Base-by-base conservation (phyloP, 2,797 vertebrate genomes). In the Aldrovandia affinis region DNA sequence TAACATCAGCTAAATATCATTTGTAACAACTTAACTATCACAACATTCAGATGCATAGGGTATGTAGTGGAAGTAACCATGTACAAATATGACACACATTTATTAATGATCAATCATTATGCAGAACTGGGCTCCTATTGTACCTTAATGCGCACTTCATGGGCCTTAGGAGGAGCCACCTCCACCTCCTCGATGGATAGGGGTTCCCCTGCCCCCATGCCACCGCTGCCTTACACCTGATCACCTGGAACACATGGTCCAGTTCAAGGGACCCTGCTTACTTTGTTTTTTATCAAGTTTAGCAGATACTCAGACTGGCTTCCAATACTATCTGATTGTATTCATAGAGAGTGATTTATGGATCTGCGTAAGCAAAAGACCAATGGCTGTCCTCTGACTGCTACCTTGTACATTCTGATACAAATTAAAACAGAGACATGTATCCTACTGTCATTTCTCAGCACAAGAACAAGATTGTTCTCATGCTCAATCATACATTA, bases 91-190 rank as follows among this genome's bases (percentile, higher is more conserved):
- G n/a, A n/a, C n/a, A 50, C 47, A 50, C 12, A 0, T 50, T 50
- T 50, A 50, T 12, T 12, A 50, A 50, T 50, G 47, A 12, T 50
- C 47, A 68, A 68, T 8, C 8, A 14, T 52, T 44, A 28, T 7
- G 9, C 30, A 9, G 61, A 39, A 52, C 50, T 12, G 78, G 28
- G 70, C 6, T 6, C 10, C 39, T 10, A n/a, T 20, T 30, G 89
- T 95, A 99, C 98, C 98, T 99, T 99, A 81, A 99, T 96, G 87
- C 98, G 96, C 83, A 99, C 97, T 97, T 99, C 98, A 89, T 97
- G 94, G 84, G 96, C 96, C 88, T 96, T 96, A 5, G 98, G 98
- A 50, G 98, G 97, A 4, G 96, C 97, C 12, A 99, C 98, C 84
- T 99, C 97, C 52, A 99, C 95, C 61, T 99, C 97, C 81, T 99